These are phyloP conservation scores for Dicentrarchus labrax DNA, from an alignment of 2,113 vertebrate genomes.

Conservation along the genomic window DNA sequence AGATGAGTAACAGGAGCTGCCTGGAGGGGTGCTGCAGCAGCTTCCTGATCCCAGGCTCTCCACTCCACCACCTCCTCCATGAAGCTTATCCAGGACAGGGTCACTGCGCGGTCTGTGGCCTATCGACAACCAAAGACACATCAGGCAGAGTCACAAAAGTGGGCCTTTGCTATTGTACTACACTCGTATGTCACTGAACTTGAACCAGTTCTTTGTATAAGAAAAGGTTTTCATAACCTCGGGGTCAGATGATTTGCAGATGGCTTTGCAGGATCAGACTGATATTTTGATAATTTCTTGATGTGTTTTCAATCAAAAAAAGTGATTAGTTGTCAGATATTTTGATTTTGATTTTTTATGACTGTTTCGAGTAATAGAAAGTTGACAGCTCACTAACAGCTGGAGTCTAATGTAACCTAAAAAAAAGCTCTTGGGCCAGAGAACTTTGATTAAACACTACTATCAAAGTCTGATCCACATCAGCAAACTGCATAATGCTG, in stretches of 20 bases:
- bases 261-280: too few relatives aligned
- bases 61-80: conserved; percentile 40
- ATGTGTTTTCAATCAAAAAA: background rate
- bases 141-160: background rate
- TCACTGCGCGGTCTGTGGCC: conserved; percentile 58
- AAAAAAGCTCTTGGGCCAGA: background rate
- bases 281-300: background rate
- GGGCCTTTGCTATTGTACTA: background rate
- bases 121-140: background rate
- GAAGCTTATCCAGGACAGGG: conserved; percentile 57
- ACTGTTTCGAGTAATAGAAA: background rate
- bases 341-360: too few relatives aligned
- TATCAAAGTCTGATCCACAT: background rate
- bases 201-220: background rate
- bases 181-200: background rate
- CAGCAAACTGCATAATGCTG: background rate
- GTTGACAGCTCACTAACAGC: background rate
- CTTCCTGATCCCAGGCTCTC: conserved; percentile 59
- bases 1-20: conserved; percentile 71
- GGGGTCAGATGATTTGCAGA: too few relatives aligned
- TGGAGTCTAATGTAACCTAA: background rate
- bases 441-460: background rate
- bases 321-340: background rate
- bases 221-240: too few relatives aligned
- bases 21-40: conserved; percentile 66